These are phyloP conservation scores for Colletes collaris DNA, from an alignment of 2,888 invertebrate species.

Conservation along the genomic window DNA sequence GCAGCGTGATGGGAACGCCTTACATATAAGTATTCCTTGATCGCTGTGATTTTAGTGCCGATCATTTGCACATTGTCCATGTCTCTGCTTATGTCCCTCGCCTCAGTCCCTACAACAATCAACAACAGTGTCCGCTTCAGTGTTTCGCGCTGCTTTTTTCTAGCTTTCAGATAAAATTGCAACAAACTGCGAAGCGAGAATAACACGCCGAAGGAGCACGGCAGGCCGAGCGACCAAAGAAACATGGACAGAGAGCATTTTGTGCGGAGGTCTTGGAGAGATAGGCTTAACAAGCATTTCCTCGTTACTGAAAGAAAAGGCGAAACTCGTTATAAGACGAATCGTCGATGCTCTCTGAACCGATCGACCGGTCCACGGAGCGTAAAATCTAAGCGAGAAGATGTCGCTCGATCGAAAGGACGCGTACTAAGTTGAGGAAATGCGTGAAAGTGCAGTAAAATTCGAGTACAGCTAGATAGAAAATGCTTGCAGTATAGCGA, in stretches of 20 bases:
- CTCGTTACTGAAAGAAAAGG: conserved; percentile 23
- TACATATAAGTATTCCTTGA: conserved; percentile 83
- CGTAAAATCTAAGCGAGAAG: conserved; percentile 47
- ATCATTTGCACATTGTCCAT: conserved; percentile 83
- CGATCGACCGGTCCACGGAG: conserved; percentile 57
- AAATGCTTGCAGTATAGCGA: background rate
- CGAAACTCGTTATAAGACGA: background rate
- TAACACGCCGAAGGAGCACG: conserved; percentile 73
- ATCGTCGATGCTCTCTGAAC: conserved; percentile 61
- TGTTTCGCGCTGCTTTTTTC: conserved; percentile 61
- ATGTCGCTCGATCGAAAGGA: conserved; percentile 14
- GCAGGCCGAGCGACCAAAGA: conserved; percentile 80
- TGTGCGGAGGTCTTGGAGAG: conserved; percentile 10
- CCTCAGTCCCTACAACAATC: conserved; percentile 82
- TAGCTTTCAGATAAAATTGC: conserved; percentile 57
- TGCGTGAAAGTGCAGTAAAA: background rate
- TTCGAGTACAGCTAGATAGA: background rate
- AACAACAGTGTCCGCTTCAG: conserved; percentile 80
- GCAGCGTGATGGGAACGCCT: conserved; percentile 72
- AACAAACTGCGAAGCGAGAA: conserved; percentile 66
- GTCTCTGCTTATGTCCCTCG: conserved; percentile 81
- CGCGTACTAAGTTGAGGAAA: background rate
- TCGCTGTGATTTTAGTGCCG: conserved; percentile 83
- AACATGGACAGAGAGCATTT: conserved; percentile 77
- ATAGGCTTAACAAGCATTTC: conserved; percentile 13